phyloP scores from a whole-genome alignment of 2,797 vertebrate genomes.

The Meriones psammophilus region DNA sequence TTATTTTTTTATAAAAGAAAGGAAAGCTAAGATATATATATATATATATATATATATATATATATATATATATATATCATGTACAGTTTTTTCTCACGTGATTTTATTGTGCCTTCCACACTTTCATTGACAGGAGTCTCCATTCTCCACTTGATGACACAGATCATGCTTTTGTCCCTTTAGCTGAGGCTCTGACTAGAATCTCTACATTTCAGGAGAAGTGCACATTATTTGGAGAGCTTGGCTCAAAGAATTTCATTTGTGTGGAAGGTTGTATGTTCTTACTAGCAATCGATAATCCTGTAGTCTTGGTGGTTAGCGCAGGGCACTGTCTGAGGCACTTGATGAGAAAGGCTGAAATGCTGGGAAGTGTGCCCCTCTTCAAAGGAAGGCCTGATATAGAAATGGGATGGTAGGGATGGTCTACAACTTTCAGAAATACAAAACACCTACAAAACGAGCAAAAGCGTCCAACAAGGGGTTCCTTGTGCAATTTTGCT shows the following conservation, averaged over 20 bases:
- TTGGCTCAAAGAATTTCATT: not conserved
- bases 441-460: not conserved
- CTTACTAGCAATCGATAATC: not conserved
- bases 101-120: fast-evolving
- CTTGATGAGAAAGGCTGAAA: not conserved
- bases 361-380: fast-evolving
- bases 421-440: not conserved
- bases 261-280: not conserved
- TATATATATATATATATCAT: too few relatives aligned
- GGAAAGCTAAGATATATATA: too few relatives aligned
- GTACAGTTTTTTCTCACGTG: too few relatives aligned
- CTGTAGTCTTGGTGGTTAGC: not conserved
- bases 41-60: too few relatives aligned
- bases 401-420: not conserved
- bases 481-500: not conserved
- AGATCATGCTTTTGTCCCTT: fast-evolving
- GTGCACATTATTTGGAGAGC: not conserved
- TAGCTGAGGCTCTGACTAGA: not conserved
- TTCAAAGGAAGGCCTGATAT: not conserved
- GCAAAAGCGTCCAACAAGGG: not conserved
- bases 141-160: not conserved
- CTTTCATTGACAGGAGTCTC: fast-evolving
- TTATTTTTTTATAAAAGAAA: not conserved
- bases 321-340: not conserved
- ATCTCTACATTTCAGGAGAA: not conserved